Percentiles rank a stretch among this genome's conserved stretches.
Evolutionary conservation across 2,797 vertebrate genomes (phyloP).

Genomic region (Ctenopoma multispine): DNA sequence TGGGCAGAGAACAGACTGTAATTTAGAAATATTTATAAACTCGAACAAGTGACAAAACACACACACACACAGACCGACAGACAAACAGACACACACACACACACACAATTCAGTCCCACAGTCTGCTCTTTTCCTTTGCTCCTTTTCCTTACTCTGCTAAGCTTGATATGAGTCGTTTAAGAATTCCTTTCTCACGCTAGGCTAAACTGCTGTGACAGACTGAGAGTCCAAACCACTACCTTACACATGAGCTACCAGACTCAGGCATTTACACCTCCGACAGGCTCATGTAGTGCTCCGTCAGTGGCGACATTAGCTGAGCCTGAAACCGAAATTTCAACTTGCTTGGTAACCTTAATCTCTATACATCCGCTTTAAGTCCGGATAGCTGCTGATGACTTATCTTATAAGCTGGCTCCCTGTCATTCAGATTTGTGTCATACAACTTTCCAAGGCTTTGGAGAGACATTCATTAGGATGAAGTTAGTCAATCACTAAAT

Average conservation of each 20-base stretch:
- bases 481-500: constrained; percentile 8
- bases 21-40: constrained; percentile 54
- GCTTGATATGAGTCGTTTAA: neutral
- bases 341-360: constrained; percentile 16
- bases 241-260: constrained; percentile 22
- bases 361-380: neutral
- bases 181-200: constrained; percentile 5
- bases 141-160: neutral
- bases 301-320: neutral
- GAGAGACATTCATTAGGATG: constrained; percentile 26
- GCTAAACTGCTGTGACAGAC: constrained; percentile 14
- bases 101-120: constrained; percentile 1
- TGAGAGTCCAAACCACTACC: constrained; percentile 18
- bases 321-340: constrained; percentile 28
- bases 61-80: no score
- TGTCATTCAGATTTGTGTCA: constrained; percentile 2
- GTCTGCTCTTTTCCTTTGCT: constrained; percentile 12
- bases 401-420: constrained; percentile 2
- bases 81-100: neutral
- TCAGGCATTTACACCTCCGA: constrained; percentile 33
- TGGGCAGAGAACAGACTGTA: constrained; percentile 37
- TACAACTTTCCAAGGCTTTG: neutral
- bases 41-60: constrained; percentile 16
- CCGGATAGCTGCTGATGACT: neutral
- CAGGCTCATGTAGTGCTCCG: constrained; percentile 29